Percentiles rank a stretch among this genome's conserved stretches.
These are phyloP conservation scores for Rhopalosiphum padi DNA, from an alignment of 1,140 invertebrate species.

Conservation along the genomic window DNA sequence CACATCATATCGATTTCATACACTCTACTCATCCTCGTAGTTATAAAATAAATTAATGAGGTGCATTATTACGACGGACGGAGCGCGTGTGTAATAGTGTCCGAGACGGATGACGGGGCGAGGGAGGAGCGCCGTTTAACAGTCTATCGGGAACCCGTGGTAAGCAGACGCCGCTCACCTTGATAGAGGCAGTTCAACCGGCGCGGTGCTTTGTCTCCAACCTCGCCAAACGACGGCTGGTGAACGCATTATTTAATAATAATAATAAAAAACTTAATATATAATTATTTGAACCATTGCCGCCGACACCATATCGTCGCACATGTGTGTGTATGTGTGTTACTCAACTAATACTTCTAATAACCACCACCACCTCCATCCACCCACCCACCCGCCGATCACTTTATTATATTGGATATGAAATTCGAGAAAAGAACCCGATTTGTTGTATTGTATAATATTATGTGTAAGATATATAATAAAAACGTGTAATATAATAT, in stretches of 20 bases:
- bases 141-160: slow-evolving; percentile 21
- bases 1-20: slow-evolving; percentile 3
- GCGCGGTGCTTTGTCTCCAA: slow-evolving; percentile 41
- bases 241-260: slow-evolving; percentile 30
- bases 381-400: neutral
- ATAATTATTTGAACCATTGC: slow-evolving; percentile 29
- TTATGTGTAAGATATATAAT: neutral
- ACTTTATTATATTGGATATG: neutral
- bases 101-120: neutral
- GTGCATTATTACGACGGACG: neutral
- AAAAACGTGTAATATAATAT: neutral
- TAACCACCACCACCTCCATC: neutral
- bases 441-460: neutral
- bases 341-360: neutral
- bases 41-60: slow-evolving; percentile 38
- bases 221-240: slow-evolving; percentile 27
- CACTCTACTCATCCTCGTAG: neutral
- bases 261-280: slow-evolving; percentile 16
- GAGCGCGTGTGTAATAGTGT: neutral
- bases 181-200: slow-evolving; percentile 57
- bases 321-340: neutral
- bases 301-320: slow-evolving; percentile 24
- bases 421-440: slow-evolving; percentile 1
- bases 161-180: slow-evolving; percentile 55
- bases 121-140: slow-evolving; percentile 24